Conservation (phyloP, 30 jellyfish, hydroid and myxozoan species). For the Hydractinia symbiolongicarpus region DNA sequence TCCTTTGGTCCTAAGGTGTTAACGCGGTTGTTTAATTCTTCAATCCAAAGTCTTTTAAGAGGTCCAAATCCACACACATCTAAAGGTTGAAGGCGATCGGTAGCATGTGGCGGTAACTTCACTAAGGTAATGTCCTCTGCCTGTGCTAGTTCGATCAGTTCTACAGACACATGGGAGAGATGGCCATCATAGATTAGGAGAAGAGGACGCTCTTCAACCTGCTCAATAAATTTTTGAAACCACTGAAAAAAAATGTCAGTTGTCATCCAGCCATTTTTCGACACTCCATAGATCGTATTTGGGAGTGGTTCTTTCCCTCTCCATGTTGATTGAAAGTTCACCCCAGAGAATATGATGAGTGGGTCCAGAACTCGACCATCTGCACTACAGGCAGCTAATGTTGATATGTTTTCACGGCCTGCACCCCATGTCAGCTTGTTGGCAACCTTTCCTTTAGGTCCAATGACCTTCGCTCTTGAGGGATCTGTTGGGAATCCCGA, state of each 20-base stretch:
- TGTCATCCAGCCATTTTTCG: constrained; percentile 18
- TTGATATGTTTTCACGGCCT: constrained; percentile 12
- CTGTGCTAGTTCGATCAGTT: constrained; percentile 19
- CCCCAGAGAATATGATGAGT: constrained; percentile 3
- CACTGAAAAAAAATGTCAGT: constrained; percentile 19
- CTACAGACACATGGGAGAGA: constrained; percentile 45
- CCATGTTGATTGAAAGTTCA: constrained; percentile 22
- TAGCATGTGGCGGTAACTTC: constrained; percentile 38
- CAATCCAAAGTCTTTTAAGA: constrained; percentile 19
- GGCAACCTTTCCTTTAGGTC: constrained; percentile 3
- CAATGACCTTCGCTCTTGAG: background rate
- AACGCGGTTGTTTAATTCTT: constrained; percentile 2
- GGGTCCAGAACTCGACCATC: constrained; percentile 19
- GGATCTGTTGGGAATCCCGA: constrained; percentile 18
- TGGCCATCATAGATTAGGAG: constrained; percentile 42
- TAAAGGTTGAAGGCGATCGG: constrained; percentile 11
- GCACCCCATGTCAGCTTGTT: constrained; percentile 29
- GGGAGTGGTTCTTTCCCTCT: constrained; percentile 1
- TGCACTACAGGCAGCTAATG: constrained; percentile 22
- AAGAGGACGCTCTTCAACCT: constrained; percentile 36
- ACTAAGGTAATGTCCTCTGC: constrained; percentile 25
- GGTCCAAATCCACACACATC: constrained; percentile 41
- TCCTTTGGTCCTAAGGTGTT: constrained; percentile 21
- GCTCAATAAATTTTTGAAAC: constrained; percentile 27
- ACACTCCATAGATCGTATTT: constrained; percentile 5